Percentiles rank a stretch among this genome's conserved stretches.
These are phyloP conservation scores for Varecia variegata DNA, from an alignment of 2,797 vertebrate genomes.

Conservation along the genomic window DNA sequence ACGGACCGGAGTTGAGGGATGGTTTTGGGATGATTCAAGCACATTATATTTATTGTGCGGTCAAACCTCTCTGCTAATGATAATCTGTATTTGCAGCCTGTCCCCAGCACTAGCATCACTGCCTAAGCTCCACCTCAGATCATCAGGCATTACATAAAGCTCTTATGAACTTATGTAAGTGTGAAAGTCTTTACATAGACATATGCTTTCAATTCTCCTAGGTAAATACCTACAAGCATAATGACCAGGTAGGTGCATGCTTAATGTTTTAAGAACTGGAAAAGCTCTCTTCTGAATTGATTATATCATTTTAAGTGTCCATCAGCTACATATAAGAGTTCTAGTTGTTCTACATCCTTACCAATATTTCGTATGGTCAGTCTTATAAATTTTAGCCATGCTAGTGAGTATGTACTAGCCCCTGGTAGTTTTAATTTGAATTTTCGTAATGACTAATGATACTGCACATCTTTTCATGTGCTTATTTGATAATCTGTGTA, in stretches of 20 bases:
- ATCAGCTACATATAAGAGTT: background rate
- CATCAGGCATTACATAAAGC: background rate
- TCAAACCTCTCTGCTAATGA: no score
- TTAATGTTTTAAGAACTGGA: background rate
- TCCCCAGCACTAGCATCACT: no score
- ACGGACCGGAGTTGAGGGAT: no score
- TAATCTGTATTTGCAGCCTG: no score
- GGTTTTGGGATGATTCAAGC: no score
- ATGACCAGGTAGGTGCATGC: background rate
- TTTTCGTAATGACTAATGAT: background rate
- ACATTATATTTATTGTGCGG: no score
- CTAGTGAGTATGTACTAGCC: background rate
- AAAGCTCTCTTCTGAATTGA: background rate
- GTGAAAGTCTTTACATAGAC: background rate
- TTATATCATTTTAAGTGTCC: background rate
- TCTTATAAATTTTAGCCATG: background rate
- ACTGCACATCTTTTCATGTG: background rate
- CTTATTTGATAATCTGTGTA: background rate
- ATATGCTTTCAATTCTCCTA: background rate
- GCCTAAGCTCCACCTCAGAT: no score
- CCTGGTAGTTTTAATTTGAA: background rate
- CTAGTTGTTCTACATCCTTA: background rate
- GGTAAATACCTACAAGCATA: background rate
- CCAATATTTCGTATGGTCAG: background rate
- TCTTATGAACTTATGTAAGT: background rate